phyloP scores from a whole-genome alignment of 2,113 vertebrate species.

The Coreoperca whiteheadi region DNA sequence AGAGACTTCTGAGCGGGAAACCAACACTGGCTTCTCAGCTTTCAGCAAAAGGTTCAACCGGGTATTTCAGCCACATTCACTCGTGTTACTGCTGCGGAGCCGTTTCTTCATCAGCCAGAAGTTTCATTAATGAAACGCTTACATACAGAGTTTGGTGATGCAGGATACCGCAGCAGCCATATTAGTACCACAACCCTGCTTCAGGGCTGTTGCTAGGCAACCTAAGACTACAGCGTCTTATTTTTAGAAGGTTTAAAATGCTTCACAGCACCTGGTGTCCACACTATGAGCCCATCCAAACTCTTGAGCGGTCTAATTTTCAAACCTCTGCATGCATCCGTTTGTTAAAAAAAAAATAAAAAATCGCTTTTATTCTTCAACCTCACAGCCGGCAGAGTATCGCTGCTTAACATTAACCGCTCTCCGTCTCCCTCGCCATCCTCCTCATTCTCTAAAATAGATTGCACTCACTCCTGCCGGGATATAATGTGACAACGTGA shows the following conservation, averaged over 20 bases:
- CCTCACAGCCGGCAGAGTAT: neutral
- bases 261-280: conserved; percentile 14
- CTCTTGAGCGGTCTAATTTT: neutral
- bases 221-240: conserved; percentile 53
- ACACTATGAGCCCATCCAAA: conserved; percentile 3
- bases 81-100: neutral
- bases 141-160: neutral
- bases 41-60: neutral
- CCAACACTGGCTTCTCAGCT: neutral
- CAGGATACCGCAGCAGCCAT: conserved; percentile 7
- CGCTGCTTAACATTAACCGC: too few relatives aligned
- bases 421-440: neutral
- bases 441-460: neutral
- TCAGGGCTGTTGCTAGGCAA: conserved; percentile 70
- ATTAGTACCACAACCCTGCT: conserved; percentile 20
- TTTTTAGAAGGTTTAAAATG: conserved; percentile 64
- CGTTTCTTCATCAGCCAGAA: neutral
- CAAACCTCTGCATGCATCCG: neutral
- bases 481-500: neutral
- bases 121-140: conserved; percentile 8
- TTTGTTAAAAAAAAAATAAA: too few relatives aligned
- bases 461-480: neutral
- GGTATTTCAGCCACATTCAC: neutral
- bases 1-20: neutral
- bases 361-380: neutral